These are phyloP conservation scores for Podarcis muralis DNA, from an alignment of 2,113 vertebrate species.

Conservation along the genomic window DNA sequence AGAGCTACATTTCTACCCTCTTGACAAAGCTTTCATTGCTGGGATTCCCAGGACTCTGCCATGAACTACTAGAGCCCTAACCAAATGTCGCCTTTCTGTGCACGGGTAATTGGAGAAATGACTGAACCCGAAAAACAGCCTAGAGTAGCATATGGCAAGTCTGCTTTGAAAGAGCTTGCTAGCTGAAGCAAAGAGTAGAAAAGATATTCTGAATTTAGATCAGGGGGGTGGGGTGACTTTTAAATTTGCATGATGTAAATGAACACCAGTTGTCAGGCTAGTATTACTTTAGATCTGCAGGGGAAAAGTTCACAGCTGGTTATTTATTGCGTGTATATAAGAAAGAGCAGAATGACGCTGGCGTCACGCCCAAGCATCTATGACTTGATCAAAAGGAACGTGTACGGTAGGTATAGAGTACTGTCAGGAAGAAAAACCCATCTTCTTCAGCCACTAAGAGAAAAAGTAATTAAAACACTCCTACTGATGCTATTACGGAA, in stretches of 20 bases:
- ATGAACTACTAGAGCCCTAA: neutral
- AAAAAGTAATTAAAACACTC: neutral
- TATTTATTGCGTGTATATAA: neutral
- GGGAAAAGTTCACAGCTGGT: neutral
- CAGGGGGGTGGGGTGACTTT: neutral
- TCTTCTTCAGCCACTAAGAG: neutral
- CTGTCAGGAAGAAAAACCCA: neutral
- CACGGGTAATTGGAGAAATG: neutral
- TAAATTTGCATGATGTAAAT: neutral
- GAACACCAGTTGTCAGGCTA: neutral
- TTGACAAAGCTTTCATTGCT: too few species aligned
- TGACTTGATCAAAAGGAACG: constrained; percentile 6
- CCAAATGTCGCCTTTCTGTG: neutral
- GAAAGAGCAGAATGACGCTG: neutral
- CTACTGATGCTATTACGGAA: neutral
- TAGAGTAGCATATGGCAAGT: neutral
- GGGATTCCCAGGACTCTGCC: neutral
- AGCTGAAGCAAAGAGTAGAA: neutral
- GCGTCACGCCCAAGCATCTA: neutral
- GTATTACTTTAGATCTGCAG: neutral
- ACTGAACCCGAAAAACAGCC: neutral
- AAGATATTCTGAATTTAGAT: neutral
- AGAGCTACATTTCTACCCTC: neutral
- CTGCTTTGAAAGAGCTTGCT: neutral
- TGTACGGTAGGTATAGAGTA: neutral